Conservation (phyloP, 2,113 vertebrate species). For the Muntiacus muntjak region DNA sequence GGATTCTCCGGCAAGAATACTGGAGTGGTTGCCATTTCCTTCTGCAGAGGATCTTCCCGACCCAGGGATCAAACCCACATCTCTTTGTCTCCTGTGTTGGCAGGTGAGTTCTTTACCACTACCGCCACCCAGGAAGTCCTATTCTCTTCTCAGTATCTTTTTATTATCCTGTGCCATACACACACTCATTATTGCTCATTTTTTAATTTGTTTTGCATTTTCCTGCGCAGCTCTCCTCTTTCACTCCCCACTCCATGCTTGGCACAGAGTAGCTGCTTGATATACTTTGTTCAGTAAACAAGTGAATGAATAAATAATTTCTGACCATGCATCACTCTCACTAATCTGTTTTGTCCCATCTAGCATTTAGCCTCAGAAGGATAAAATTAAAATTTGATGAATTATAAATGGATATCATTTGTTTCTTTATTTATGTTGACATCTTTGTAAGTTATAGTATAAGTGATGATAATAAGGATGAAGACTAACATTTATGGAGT, state of each 20-base stretch:
- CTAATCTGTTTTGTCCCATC: background rate
- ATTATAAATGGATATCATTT: background rate
- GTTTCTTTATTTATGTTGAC: background rate
- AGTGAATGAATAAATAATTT: background rate
- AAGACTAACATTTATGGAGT: background rate
- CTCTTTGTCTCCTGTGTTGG: background rate
- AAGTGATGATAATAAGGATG: background rate
- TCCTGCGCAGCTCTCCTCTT: background rate
- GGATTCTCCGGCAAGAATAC: background rate
- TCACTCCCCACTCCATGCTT: background rate
- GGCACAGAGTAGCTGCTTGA: background rate
- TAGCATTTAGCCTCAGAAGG: background rate
- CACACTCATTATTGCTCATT: background rate
- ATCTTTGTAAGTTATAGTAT: background rate
- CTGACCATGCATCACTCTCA: background rate
- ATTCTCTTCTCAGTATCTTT: background rate
- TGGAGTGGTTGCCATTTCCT: background rate
- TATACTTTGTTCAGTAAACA: background rate
- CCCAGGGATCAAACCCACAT: background rate
- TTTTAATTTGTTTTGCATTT: background rate
- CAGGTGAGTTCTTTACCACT: background rate
- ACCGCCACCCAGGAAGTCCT: background rate
- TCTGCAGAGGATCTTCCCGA: background rate
- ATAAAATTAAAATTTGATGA: background rate
- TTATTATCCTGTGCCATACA: background rate